Evolutionary conservation across 2,888 invertebrate genomes (phyloP).

Genomic region (Drosophila crucigera): DNA sequence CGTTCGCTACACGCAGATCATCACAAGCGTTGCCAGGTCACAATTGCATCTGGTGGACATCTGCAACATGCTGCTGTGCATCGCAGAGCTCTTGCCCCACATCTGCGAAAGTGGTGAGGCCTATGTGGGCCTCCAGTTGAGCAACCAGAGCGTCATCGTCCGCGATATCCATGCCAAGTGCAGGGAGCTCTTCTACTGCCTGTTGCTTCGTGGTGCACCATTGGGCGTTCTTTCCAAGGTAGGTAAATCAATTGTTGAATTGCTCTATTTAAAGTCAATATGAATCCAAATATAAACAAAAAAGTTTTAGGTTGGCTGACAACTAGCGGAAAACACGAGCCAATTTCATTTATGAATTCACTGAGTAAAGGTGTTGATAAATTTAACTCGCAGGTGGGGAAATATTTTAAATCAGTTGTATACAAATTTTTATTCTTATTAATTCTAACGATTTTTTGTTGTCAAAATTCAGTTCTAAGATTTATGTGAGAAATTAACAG

Average conservation of each 20-base stretch:
- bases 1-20: constrained; percentile 92
- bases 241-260: not conserved
- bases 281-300: not conserved
- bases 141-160: constrained; percentile 89
- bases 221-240: constrained; percentile 92
- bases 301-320: not conserved
- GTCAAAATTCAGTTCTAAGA: not conserved
- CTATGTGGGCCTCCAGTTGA: constrained; percentile 86
- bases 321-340: not conserved
- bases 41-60: constrained; percentile 90
- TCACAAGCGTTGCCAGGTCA: constrained; percentile 87
- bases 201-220: constrained; percentile 91
- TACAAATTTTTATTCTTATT: no score
- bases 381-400: no score
- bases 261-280: not conserved
- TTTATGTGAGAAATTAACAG: no score
- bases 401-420: not conserved
- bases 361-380: no score
- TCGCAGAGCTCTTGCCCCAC: constrained; percentile 90
- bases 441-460: not conserved
- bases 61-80: constrained; percentile 91
- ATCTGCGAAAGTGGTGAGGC: constrained; percentile 88
- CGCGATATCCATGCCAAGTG: constrained; percentile 94
- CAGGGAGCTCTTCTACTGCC: constrained; percentile 90
- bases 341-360: not conserved